Evolutionary conservation across 2,888 invertebrate genomes (phyloP).

Genomic region (Thera obeliscata): DNA sequence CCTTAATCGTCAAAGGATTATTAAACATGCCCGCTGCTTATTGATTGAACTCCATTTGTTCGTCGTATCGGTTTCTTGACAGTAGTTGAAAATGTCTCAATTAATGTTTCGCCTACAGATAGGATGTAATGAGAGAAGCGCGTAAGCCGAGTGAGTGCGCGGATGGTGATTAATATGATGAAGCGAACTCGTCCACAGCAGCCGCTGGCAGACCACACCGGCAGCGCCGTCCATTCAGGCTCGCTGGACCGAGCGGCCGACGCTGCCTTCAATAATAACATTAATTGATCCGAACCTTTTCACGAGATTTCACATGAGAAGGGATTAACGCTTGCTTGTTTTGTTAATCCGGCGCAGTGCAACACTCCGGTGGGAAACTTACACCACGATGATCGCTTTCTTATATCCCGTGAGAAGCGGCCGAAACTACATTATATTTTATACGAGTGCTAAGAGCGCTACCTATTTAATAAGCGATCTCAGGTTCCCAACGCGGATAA

Average conservation of each 20-base stretch:
- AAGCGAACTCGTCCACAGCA: constrained; percentile 69
- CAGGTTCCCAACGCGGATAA: constrained; percentile 23
- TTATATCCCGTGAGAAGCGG: constrained; percentile 48
- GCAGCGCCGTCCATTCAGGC: constrained; percentile 50
- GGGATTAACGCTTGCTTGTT: constrained; percentile 74
- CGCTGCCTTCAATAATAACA: constrained; percentile 61
- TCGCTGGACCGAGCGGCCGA: constrained; percentile 47
- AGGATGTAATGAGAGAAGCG: constrained; percentile 77
- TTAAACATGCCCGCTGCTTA: constrained; percentile 53
- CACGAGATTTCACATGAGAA: constrained; percentile 73
- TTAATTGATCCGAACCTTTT: constrained; percentile 70
- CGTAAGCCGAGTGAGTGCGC: constrained; percentile 80
- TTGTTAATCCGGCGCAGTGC: constrained; percentile 69
- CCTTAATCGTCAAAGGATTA: constrained; percentile 61
- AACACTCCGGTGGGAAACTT: constrained; percentile 62
- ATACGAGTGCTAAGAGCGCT: constrained; percentile 43
- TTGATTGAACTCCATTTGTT: constrained; percentile 69
- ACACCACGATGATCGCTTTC: constrained; percentile 51
- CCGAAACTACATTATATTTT: constrained; percentile 37
- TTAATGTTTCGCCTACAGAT: constrained; percentile 82
- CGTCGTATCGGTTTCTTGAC: constrained; percentile 60
- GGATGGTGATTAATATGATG: constrained; percentile 78
- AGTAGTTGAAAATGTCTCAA: constrained; percentile 79
- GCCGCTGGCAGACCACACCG: constrained; percentile 66
- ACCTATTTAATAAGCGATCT: constrained; percentile 34